Evolutionary conservation across 1,140 invertebrate genomes (phyloP), one percentile per base, ranked within the genome.

Genomic region (Apis florea): DNA sequence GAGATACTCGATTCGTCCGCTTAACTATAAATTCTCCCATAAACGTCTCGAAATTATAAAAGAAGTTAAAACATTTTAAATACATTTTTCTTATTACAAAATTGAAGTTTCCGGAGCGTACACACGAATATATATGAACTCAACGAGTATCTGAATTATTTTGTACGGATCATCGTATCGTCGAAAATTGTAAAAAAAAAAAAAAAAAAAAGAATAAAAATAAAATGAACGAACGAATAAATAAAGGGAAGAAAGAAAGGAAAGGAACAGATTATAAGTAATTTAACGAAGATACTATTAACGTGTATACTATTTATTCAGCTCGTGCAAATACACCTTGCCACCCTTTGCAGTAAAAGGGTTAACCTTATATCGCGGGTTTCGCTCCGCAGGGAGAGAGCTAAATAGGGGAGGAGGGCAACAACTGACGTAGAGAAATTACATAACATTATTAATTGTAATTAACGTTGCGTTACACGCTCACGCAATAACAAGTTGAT

Each of bases 381-480:
- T 49, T 15, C 17, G 49, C 24, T 58, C 17, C 2, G 13, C 15
- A 58, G 53, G 59, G 24, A 26, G n/a, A 19, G 15, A 19, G n/a
- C 13, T 21, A n/a, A 54, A 9, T 47, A 53, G 53, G 21, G 54
- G 12, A 13, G 17, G 10, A 15, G 24, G 61, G 66, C 61, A 4
- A 3, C 78, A 58, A 59, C 56, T 31, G 73, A 40, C 74, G 47
- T 69, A 58, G 76, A 54, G 64, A 71, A 84, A 87, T 89, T 87
- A 84, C 74, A 72, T 72, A 89, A 86, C 72, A 64, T 69, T 77
- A 83, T 89, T 89, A 89, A 89, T 89, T 87, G 81, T 71, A 86
- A 89, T 90, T 89, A 89, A 86, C 84, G 71, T 83, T 78, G 75
- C 73, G 58, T 76, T 88, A 75, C 78, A 70, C 75, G 75, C 68